These are phyloP conservation scores for Origma solitaria DNA, from an alignment of 2,113 vertebrate species.

Conservation along the genomic window DNA sequence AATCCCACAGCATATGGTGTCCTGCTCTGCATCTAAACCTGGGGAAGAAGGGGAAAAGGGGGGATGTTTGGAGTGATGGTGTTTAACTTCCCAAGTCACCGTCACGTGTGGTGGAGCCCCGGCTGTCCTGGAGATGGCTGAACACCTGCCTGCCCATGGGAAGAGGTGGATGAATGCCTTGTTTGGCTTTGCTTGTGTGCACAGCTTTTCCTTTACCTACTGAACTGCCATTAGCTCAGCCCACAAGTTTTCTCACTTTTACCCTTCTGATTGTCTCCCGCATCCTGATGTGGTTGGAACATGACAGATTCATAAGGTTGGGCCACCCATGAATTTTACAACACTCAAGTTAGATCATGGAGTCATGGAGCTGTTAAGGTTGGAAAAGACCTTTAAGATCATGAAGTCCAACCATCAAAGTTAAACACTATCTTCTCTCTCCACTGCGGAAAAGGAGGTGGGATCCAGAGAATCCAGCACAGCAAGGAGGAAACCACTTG, in stretches of 20 bases:
- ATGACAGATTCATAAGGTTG: not conserved
- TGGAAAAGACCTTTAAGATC: not conserved
- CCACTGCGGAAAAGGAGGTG: not conserved
- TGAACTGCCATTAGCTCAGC: not conserved
- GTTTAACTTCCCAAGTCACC: not conserved
- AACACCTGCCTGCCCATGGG: not conserved
- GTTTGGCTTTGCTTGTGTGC: not conserved
- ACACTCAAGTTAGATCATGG: not conserved
- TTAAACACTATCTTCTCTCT: not conserved
- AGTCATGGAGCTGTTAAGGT: not conserved
- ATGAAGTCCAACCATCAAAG: not conserved
- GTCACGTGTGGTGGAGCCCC: accelerated
- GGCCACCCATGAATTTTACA: not conserved
- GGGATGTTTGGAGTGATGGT: not conserved
- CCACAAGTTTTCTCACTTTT: not conserved
- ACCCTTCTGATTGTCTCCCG: not conserved
- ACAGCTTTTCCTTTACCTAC: not conserved
- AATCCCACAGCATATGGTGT: not conserved
- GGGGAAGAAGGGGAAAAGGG: not conserved
- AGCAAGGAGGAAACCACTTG: not conserved
- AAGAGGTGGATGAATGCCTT: not conserved
- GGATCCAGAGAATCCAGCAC: not conserved
- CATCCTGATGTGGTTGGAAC: not conserved
- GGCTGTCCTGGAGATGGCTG: not conserved
- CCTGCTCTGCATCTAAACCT: not conserved